Conservation (phyloP, 1,140 invertebrate species). For the Pogonognathellus flavescens region DNA sequence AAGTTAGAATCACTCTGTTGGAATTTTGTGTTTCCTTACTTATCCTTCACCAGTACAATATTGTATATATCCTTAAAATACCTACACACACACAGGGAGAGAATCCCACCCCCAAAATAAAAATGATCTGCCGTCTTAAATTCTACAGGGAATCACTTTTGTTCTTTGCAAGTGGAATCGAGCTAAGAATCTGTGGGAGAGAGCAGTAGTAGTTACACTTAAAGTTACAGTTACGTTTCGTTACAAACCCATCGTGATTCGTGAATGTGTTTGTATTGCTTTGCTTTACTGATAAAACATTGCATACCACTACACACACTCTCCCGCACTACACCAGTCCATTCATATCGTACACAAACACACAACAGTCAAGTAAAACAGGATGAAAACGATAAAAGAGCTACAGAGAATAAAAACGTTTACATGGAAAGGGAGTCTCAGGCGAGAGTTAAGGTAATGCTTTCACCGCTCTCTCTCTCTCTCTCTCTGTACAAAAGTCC, state of each 20-base stretch:
- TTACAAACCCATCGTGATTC: constrained; percentile 44
- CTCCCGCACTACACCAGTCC: not conserved
- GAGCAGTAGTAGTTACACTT: constrained; percentile 12
- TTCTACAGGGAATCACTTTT: constrained; percentile 28
- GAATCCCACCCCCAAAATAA: constrained; percentile 14
- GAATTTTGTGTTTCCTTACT: too few relatives aligned
- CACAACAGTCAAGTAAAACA: constrained; percentile 23
- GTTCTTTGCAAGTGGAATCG: constrained; percentile 14
- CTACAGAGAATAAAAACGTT: constrained; percentile 45
- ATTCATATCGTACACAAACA: constrained; percentile 9
- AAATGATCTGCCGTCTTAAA: constrained; percentile 42
- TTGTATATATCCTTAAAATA: too few relatives aligned
- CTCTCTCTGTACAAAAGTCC: not conserved
- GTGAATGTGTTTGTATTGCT: constrained; percentile 33
- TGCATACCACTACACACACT: not conserved
- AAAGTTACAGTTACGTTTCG: constrained; percentile 30
- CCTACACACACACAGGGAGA: too few relatives aligned
- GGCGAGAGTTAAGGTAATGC: constrained; percentile 16
- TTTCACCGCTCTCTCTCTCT: not conserved
- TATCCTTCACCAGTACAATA: too few relatives aligned
- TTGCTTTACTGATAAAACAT: not conserved
- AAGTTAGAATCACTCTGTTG: too few relatives aligned
- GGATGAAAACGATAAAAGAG: constrained; percentile 37
- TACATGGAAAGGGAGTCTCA: constrained; percentile 47
- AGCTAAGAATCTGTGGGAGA: constrained; percentile 24